Evolutionary conservation across 2,888 invertebrate genomes (phyloP), one percentile per base, ranked within the genome.

Genomic region (Trachelus troglodyta): DNA sequence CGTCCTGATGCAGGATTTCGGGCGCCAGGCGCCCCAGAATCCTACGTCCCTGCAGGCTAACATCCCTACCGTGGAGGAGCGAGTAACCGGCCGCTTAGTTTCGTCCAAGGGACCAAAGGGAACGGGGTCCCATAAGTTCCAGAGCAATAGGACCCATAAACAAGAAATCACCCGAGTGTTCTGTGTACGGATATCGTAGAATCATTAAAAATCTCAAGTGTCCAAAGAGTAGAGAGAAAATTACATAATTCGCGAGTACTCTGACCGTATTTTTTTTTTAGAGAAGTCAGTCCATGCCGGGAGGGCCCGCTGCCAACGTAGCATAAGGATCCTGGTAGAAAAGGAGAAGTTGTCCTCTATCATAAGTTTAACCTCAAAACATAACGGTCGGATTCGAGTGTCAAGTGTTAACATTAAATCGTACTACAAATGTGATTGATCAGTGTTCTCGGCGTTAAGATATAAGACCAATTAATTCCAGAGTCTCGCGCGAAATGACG

Each of bases 91-190:
- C 86, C 83, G 86, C 84, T 85, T 85, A 88, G 89, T 89, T 88
- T 88, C 86, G 87, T 85, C 84, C 87, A 85, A 87, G 88, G 85
- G 87, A 88, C 87, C 86, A 84, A 82, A 83, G 85, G 82, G 84
- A 85, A 85, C 86, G 85, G 86, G 85, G 82, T 84, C 82, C 83
- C 71, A 83, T 83, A 79, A 79, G 76, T 56, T 23, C 56, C 23
- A 2, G 23, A 56, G 56, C 23, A 56, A 56, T 56, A 56, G 56
- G 23, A 56, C 9, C 56, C 23, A 23, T 56, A 56, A 56, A 56
- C 23, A 56, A 56, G 6, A 6, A 56, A 56, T 56, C 15, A 9
- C 23, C 23, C 56, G 23, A 56, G 56, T 23, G 56, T 56, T 15
- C 56, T 1, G 56, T 56, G 56, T 2, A 56, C 23, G 23, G 6